These are phyloP conservation scores for Probosciger aterrimus DNA, from an alignment of 2,113 vertebrate genomes.

Conservation along the genomic window DNA sequence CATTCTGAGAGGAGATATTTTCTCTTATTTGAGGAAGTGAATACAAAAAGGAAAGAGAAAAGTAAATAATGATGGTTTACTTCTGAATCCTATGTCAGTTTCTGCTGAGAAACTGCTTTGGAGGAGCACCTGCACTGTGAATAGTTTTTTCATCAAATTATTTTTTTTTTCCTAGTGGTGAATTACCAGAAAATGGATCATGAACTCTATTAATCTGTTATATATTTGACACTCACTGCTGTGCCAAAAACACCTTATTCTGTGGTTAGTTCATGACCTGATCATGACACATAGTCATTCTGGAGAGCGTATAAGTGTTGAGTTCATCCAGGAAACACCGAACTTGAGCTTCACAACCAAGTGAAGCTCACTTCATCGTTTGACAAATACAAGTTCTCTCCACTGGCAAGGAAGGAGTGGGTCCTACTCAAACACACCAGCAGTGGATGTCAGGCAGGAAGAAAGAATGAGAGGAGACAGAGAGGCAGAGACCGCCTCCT, in stretches of 20 bases:
- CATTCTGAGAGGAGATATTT: background rate
- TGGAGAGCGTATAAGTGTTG: background rate
- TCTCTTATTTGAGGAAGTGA: background rate
- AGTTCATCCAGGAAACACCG: background rate
- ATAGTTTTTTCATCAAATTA: background rate
- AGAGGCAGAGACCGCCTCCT: background rate
- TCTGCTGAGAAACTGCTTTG: background rate
- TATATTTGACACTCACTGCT: background rate
- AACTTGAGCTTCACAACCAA: background rate
- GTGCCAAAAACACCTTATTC: background rate
- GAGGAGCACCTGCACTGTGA: background rate
- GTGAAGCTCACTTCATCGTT: background rate
- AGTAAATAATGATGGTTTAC: background rate
- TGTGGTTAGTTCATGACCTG: background rate
- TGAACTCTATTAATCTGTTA: background rate
- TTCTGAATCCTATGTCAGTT: background rate
- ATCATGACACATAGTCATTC: background rate
- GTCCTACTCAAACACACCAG: background rate
- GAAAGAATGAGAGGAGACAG: accelerated
- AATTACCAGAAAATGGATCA: background rate
- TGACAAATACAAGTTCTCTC: background rate
- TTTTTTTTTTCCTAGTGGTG: background rate
- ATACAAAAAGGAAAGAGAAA: background rate
- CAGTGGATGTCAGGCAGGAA: background rate
- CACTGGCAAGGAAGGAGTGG: background rate